phyloP scores from a whole-genome alignment of 2,888 invertebrate species.

The Mythimna impura region DNA sequence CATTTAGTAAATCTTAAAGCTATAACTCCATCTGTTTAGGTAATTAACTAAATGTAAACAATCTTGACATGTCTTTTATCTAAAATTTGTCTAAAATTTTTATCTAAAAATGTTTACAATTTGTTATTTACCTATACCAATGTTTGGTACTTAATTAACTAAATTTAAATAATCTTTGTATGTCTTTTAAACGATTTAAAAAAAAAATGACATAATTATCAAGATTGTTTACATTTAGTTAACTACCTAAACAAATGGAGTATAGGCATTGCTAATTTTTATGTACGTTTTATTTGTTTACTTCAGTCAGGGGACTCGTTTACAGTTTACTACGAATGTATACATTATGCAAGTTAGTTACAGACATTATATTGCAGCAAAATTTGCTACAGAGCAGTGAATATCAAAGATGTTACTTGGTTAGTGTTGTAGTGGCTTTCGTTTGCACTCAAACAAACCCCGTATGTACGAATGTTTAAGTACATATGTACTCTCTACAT shows the following conservation, averaged over 20 bases:
- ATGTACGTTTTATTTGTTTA: background rate
- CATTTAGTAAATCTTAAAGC: background rate
- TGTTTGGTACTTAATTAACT: too few relatives aligned
- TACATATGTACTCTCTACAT: background rate
- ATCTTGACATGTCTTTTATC: too few relatives aligned
- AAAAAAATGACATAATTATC: too few relatives aligned
- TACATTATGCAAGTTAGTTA: background rate
- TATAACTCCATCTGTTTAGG: too few relatives aligned
- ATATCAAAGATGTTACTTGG: background rate
- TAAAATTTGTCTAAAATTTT: too few relatives aligned
- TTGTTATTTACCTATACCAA: too few relatives aligned
- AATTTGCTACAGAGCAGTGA: background rate
- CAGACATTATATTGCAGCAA: background rate
- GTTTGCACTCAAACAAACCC: background rate
- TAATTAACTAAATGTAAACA: too few relatives aligned
- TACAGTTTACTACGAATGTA: constrained; percentile 9
- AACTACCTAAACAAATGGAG: too few relatives aligned
- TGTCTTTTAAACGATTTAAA: too few relatives aligned
- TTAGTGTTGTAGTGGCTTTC: background rate
- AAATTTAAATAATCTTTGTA: too few relatives aligned
- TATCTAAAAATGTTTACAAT: too few relatives aligned
- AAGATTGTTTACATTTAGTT: too few relatives aligned
- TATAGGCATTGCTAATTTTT: background rate
- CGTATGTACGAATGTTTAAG: background rate
- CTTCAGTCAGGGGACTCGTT: background rate